Conservation (phyloP, 2,797 vertebrate genomes). For the Gadopsis marmoratus region DNA sequence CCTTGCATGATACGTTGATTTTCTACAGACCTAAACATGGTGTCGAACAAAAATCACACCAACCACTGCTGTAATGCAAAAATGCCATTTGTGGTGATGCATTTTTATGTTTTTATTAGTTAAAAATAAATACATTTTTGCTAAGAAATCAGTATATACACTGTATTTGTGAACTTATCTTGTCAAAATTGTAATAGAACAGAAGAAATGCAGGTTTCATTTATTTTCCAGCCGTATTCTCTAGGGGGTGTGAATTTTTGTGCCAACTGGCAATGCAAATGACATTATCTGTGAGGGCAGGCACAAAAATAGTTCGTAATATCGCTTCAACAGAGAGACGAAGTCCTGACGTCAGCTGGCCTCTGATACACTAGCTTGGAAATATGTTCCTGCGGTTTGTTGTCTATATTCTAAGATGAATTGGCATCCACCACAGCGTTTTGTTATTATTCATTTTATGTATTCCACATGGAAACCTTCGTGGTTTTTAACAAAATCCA, state of each 20-base stretch:
- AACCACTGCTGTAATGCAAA: not conserved
- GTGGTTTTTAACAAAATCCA: too few relatives aligned
- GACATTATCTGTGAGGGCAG: not conserved
- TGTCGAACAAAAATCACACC: not conserved
- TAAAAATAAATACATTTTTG: too few relatives aligned
- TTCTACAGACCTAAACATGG: not conserved
- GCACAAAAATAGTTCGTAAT: not conserved
- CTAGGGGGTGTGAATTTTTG: not conserved
- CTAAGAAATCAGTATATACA: not conserved
- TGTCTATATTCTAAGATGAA: not conserved
- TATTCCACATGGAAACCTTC: not conserved
- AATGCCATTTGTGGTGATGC: not conserved
- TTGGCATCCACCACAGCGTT: not conserved
- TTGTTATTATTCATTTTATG: not conserved
- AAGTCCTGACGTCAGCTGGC: not conserved
- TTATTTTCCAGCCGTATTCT: not conserved
- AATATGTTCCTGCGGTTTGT: not conserved
- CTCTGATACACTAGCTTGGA: not conserved
- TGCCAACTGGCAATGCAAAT: not conserved
- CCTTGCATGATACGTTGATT: conserved; percentile 15
- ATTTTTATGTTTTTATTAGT: not conserved
- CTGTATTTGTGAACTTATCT: not conserved
- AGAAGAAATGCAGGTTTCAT: not conserved
- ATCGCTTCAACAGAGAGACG: not conserved
- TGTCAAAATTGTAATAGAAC: not conserved